Evolutionary conservation across 2,888 invertebrate species (phyloP).

Genomic region (Ceraclea dissimilis): DNA sequence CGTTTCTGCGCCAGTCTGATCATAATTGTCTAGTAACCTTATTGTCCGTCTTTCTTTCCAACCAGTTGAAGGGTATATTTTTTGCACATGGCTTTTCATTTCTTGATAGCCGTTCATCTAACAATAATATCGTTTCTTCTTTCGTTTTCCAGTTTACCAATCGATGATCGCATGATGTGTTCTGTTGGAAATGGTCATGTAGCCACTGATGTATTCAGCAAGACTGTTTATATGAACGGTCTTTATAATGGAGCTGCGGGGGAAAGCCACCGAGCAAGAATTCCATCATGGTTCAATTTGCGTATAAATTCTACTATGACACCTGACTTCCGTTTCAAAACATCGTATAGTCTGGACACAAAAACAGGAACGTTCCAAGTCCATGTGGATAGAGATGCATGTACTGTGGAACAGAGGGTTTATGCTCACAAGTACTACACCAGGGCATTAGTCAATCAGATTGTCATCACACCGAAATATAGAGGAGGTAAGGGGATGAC

Average conservation of each 20-base stretch:
- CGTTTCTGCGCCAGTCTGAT: too few relatives aligned
- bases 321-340: conserved; percentile 29
- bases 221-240: conserved; percentile 54
- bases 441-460: conserved; percentile 45
- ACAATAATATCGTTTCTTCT: too few relatives aligned
- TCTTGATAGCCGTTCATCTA: too few relatives aligned
- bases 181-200: conserved; percentile 54
- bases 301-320: conserved; percentile 42
- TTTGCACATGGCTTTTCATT: too few relatives aligned
- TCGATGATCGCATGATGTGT: conserved; percentile 50
- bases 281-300: conserved; percentile 53
- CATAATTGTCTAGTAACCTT: too few relatives aligned
- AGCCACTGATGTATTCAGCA: conserved; percentile 51
- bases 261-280: conserved; percentile 50
- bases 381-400: conserved; percentile 41
- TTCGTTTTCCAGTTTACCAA: conserved; percentile 39
- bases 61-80: too few relatives aligned
- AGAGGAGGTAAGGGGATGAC: conserved; percentile 14
- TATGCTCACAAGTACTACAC: conserved; percentile 46
- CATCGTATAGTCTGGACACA: conserved; percentile 41
- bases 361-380: conserved; percentile 44
- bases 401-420: conserved; percentile 43
- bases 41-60: too few relatives aligned
- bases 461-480: conserved; percentile 40
- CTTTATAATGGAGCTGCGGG: conserved; percentile 51